Evolutionary conservation across 2,797 vertebrate species (phyloP).

Genomic region (Malurus splendens): DNA sequence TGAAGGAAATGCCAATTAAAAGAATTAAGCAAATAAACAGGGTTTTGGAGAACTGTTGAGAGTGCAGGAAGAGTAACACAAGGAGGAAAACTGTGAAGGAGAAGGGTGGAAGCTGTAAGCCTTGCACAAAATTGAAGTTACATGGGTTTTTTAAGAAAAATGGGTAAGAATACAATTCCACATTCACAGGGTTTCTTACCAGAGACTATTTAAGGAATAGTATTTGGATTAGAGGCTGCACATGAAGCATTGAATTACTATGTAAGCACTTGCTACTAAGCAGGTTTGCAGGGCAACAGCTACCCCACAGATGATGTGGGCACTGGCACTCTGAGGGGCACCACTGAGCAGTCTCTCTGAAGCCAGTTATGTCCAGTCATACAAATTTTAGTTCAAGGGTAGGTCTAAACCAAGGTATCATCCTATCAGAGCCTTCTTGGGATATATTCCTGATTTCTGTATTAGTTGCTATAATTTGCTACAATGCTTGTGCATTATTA

Average conservation of each 20-base stretch:
- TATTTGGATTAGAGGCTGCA: not conserved
- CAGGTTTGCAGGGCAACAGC: not conserved
- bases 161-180: not conserved
- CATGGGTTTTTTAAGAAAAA: not conserved
- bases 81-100: not conserved
- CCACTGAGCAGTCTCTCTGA: not conserved
- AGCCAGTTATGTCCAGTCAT: fast-evolving
- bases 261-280: not conserved
- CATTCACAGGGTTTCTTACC: not conserved
- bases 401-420: not conserved
- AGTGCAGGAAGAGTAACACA: not conserved
- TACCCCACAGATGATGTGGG: not conserved
- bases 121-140: not conserved
- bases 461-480: not conserved
- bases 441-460: not conserved
- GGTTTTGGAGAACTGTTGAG: not conserved
- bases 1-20: not conserved
- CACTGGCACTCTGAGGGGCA: fast-evolving
- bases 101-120: not conserved
- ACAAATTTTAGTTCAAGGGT: not conserved
- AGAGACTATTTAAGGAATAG: not conserved
- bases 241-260: not conserved
- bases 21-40: not conserved
- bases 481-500: not conserved
- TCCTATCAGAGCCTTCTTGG: not conserved